Evolutionary conservation across 2,888 invertebrate genomes (phyloP).

Genomic region (Sepioteuthis lessoniana): DNA sequence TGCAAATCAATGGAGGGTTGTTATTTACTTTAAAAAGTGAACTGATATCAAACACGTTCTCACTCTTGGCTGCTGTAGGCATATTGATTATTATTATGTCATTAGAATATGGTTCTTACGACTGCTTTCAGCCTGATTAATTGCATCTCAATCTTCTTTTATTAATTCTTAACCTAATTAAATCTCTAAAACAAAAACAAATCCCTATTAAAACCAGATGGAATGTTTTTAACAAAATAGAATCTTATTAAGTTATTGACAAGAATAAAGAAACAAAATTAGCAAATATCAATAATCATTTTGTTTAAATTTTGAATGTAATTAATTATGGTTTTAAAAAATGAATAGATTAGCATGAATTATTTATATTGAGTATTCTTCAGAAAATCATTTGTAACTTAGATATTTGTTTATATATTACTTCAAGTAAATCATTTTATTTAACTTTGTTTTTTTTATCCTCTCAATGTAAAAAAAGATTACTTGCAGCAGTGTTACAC

Average conservation of each 20-base stretch:
- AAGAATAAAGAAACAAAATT: not conserved
- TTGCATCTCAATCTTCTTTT: not conserved
- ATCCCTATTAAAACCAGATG: not conserved
- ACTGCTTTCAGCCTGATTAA: not conserved
- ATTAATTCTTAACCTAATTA: not conserved
- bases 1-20: not conserved
- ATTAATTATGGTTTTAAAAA: not conserved
- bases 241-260: not conserved
- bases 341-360: not conserved
- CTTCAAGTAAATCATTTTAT: too few species aligned
- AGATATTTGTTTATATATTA: too few species aligned
- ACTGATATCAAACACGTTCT: not conserved
- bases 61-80: not conserved
- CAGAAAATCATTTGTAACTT: too few species aligned
- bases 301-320: not conserved
- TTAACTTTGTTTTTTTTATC: too few species aligned
- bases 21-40: not conserved
- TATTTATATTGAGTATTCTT: not conserved
- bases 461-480: too few species aligned
- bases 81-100: not conserved
- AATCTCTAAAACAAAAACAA: not conserved
- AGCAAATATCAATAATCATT: not conserved
- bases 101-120: not conserved
- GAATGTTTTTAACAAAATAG: not conserved
- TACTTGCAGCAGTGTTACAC: too few species aligned